Evolutionary conservation across 2,113 vertebrate species (phyloP).

Genomic region (Acrocephalus arundinaceus): DNA sequence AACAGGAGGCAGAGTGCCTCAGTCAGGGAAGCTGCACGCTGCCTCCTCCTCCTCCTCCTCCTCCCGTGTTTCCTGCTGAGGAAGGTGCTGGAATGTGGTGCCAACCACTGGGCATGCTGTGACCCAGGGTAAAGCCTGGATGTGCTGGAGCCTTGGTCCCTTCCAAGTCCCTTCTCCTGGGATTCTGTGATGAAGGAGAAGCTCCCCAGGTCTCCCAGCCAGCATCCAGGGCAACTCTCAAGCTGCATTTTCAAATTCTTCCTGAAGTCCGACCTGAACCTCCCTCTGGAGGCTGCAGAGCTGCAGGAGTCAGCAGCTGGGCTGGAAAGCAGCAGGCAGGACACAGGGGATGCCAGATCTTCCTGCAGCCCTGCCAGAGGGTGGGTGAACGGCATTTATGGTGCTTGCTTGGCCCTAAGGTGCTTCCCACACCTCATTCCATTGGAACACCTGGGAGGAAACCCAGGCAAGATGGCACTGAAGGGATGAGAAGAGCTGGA

Average conservation of each 20-base stretch:
- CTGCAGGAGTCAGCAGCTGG: not conserved
- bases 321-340: not conserved
- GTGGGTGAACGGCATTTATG: rapidly evolving
- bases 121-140: not conserved
- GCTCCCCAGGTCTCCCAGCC: not conserved
- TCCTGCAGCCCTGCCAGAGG: not conserved
- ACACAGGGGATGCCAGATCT: rapidly evolving
- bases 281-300: not conserved
- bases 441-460: not conserved
- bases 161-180: too few species aligned
- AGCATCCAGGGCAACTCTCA: not conserved
- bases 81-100: not conserved
- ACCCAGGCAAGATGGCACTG: not conserved
- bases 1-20: not conserved
- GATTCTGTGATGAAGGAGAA: not conserved
- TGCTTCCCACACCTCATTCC: not conserved
- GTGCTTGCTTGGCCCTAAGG: not conserved
- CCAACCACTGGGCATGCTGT: rapidly evolving
- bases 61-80: not conserved
- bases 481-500: not conserved
- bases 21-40: not conserved
- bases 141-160: not conserved
- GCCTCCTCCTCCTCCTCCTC: not conserved
- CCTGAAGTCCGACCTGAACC: not conserved
- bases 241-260: not conserved